Base-by-base conservation (phyloP, 1,140 invertebrate genomes). In the Drosophila murphyi region DNA sequence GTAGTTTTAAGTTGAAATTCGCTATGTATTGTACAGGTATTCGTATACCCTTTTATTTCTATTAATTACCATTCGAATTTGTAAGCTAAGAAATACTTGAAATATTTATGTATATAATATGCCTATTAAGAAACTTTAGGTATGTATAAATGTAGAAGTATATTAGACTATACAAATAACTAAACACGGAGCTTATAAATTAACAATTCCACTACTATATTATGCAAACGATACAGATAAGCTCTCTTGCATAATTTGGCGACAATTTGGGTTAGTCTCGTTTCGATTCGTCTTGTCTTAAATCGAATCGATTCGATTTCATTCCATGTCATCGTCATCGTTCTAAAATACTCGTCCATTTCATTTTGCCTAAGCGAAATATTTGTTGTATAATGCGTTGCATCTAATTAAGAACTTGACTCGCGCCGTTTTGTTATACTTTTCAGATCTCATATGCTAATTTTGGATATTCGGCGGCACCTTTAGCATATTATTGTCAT, bases 401-500 rank as follows among this genome's bases (percentile, higher is more conserved):
- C 75, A 77, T 74, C 60, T 73, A 69, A 77, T 77, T 77, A 77
- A 63, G 52, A 76, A 76, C 48, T 76, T 56, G 69, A 29, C 70
- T 60, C 48, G 55, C 48, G 39, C 37, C 51, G 63, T 56, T 20
- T 69, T 80, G 78, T 78, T 80, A 80, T 80, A 80, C 70, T 78
- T 80, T 80, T 80, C 57, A 55, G 39, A 59, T 69, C 37, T 45
- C 43, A 29, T 60, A 75, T 71, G 60, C 72, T 54, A 71, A 74
- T 74, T 55, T 29, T 34, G 60, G 65, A 34, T 78, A 51, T 65
- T 51, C 54, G 41, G 32, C 50, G 56, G 64, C 59, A 20, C 29
- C n/a, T 72, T 88, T 88, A 70, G 80, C 85, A 89, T 89, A 89
- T 85, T 81, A 76, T 76, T 80, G 80, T 80, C 65, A 85, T 89